Evolutionary conservation across 2,113 vertebrate genomes (phyloP).

Genomic region (Ochotona princeps): DNA sequence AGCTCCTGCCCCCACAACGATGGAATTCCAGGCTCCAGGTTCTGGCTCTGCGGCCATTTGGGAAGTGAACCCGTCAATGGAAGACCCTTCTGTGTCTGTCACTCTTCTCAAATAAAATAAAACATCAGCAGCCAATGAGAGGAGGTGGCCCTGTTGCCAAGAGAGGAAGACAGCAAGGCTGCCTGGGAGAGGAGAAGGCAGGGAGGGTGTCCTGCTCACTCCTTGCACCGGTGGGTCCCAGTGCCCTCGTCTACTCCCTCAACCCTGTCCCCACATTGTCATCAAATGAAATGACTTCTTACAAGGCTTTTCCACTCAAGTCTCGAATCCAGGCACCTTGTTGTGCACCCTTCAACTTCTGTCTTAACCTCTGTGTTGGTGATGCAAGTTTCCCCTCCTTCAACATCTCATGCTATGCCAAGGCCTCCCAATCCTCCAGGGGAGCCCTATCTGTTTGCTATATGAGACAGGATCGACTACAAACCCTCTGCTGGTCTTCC

Average conservation of each 20-base stretch:
- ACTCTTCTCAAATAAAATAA: too few relatives aligned
- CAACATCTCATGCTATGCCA: rapidly evolving
- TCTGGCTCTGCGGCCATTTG: too few relatives aligned
- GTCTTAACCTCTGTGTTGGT: background rate
- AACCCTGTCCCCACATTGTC: background rate
- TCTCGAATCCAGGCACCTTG: background rate
- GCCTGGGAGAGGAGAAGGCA: background rate
- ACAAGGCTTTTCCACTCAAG: background rate
- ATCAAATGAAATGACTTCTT: background rate
- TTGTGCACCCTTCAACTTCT: background rate
- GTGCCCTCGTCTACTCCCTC: rapidly evolving
- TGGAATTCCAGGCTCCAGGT: too few relatives aligned
- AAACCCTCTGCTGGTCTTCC: rapidly evolving
- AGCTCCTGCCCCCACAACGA: too few relatives aligned
- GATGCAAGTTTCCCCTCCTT: background rate
- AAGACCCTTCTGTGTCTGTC: too few relatives aligned
- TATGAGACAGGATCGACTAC: background rate
- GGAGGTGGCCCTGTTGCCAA: rapidly evolving
- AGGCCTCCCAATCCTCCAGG: rapidly evolving
- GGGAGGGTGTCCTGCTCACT: background rate
- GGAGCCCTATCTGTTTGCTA: background rate
- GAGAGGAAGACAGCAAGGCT: background rate
- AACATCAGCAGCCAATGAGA: background rate
- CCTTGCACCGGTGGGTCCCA: background rate
- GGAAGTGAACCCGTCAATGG: too few relatives aligned